phyloP scores from a whole-genome alignment of 2,888 invertebrate species.

The Eulithis testata region DNA sequence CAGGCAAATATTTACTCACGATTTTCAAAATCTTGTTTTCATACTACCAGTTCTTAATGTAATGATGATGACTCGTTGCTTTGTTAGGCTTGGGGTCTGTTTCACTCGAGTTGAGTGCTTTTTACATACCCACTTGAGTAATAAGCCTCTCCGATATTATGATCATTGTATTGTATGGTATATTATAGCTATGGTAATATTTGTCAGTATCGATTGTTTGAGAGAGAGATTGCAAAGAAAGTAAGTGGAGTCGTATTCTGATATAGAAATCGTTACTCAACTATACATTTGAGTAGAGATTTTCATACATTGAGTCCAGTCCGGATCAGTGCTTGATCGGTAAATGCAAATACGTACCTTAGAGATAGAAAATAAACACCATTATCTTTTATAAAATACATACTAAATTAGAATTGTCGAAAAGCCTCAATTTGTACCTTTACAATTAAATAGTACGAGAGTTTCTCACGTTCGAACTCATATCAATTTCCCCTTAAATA shows the following conservation, averaged over 20 bases:
- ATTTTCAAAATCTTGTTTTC: conserved; percentile 81
- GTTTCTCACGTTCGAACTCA: conserved; percentile 40
- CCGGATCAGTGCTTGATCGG: too few relatives aligned
- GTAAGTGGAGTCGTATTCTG: too few relatives aligned
- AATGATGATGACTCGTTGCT: conserved; percentile 65
- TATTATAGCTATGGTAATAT: too few relatives aligned
- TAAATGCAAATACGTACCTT: too few relatives aligned
- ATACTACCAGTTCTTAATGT: conserved; percentile 67
- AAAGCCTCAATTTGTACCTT: conserved; percentile 20
- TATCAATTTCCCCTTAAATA: conserved; percentile 42
- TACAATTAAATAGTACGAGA: conserved; percentile 32
- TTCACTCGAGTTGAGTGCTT: conserved; percentile 42
- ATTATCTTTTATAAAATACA: background rate
- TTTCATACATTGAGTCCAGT: too few relatives aligned
- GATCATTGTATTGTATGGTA: background rate
- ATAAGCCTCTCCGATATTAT: background rate
- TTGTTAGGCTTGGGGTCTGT: conserved; percentile 45
- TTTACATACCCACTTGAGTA: conserved; percentile 19
- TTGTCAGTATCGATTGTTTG: too few relatives aligned
- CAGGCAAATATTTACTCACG: conserved; percentile 83
- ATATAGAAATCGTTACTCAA: too few relatives aligned
- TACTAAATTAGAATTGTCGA: conserved; percentile 29
- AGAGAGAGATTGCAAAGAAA: too few relatives aligned
- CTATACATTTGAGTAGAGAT: too few relatives aligned
- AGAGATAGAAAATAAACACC: too few relatives aligned